These are phyloP conservation scores for Turdus rufiventris DNA, from an alignment of 2,113 vertebrate species.

Conservation along the genomic window DNA sequence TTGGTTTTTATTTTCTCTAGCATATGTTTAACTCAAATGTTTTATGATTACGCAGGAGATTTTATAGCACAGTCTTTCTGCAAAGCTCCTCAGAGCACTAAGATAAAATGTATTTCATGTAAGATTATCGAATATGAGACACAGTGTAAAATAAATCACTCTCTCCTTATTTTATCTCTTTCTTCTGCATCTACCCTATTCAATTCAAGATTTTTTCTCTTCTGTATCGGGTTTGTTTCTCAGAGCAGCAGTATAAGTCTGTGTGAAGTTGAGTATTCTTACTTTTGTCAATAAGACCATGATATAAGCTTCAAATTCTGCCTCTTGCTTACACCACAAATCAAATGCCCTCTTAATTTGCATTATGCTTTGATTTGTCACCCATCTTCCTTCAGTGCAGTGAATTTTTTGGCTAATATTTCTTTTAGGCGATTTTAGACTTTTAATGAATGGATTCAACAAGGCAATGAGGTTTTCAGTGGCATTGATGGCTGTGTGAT, in stretches of 20 bases:
- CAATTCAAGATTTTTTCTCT: neutral
- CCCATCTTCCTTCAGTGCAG: neutral
- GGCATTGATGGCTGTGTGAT: accelerated
- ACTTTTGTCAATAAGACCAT: neutral
- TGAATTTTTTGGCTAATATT: neutral
- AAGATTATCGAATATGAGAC: neutral
- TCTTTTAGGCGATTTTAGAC: neutral
- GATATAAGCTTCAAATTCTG: neutral
- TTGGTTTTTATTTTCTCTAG: neutral
- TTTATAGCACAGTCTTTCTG: neutral
- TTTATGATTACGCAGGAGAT: neutral
- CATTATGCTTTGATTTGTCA: neutral
- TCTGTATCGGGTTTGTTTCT: neutral
- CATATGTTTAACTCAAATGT: neutral
- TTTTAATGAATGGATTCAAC: neutral
- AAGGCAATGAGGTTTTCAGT: neutral
- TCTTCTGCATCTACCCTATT: neutral
- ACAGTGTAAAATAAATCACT: constrained; percentile 2
- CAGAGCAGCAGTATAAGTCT: neutral
- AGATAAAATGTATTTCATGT: neutral
- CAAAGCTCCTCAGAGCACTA: neutral
- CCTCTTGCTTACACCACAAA: neutral
- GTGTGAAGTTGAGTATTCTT: neutral
- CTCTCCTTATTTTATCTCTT: neutral
- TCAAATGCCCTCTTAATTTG: neutral